Percentiles rank a stretch among this genome's conserved stretches.
phyloP scores from a whole-genome alignment of 2,888 invertebrate genomes.

The Lasioglossum villosulum region DNA sequence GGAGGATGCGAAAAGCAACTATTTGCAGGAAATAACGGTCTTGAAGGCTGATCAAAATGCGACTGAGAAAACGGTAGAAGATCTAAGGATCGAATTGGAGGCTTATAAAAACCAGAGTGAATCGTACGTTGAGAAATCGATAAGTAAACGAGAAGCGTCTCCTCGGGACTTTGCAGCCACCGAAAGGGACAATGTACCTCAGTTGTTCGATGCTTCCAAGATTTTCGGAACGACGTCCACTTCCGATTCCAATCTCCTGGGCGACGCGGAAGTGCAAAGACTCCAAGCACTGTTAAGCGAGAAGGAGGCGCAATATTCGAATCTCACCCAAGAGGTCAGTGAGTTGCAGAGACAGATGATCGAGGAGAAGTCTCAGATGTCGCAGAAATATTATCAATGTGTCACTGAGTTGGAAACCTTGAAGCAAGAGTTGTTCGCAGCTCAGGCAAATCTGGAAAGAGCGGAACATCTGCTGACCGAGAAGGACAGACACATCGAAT shows the following conservation, averaged over 20 bases:
- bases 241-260: constrained; percentile 31
- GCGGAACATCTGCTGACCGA: constrained; percentile 49
- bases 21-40: constrained; percentile 75
- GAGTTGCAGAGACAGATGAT: constrained; percentile 50
- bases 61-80: constrained; percentile 39
- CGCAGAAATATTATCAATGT: constrained; percentile 38
- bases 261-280: constrained; percentile 52
- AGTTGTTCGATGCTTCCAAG: constrained; percentile 78
- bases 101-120: constrained; percentile 59
- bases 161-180: constrained; percentile 41
- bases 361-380: constrained; percentile 51
- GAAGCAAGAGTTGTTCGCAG: constrained; percentile 37
- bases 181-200: constrained; percentile 59
- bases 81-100: constrained; percentile 63
- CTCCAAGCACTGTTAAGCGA: constrained; percentile 64
- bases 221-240: constrained; percentile 69
- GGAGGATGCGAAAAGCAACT: constrained; percentile 26
- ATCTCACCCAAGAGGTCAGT: constrained; percentile 57
- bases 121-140: constrained; percentile 18
- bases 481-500: constrained; percentile 59
- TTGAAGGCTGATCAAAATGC: constrained; percentile 44
- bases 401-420: constrained; percentile 42
- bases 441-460: constrained; percentile 53
- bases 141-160: constrained; percentile 22
- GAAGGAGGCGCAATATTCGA: constrained; percentile 67